Conservation (phyloP, 2,797 vertebrate genomes). For the Pteropus rufus region DNA sequence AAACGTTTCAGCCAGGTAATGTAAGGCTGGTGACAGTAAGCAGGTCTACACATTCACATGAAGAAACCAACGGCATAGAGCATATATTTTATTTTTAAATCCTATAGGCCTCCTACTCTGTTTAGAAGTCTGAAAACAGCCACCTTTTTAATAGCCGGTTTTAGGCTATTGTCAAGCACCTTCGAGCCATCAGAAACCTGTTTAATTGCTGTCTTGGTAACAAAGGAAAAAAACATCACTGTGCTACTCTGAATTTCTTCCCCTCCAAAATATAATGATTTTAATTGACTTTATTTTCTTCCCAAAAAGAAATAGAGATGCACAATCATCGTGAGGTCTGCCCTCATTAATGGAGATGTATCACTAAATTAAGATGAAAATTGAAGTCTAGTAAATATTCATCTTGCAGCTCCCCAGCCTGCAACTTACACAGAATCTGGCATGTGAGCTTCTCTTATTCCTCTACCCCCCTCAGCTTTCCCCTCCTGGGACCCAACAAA, state of each 20-base stretch:
- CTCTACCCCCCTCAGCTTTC: neutral
- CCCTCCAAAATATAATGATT: constrained; percentile 66
- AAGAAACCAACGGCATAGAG: neutral
- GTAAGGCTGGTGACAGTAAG: neutral
- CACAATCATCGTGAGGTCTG: constrained; percentile 70
- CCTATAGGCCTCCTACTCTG: neutral
- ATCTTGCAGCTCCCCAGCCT: neutral
- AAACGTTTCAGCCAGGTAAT: neutral
- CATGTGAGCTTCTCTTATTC: neutral
- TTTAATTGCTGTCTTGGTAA: constrained; percentile 81
- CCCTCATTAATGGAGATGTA: constrained; percentile 58
- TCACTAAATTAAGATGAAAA: constrained; percentile 61
- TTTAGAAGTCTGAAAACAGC: constrained; percentile 54
- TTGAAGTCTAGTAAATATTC: constrained; percentile 42
- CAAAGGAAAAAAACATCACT: constrained; percentile 77
- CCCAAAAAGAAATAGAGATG: constrained; percentile 62
- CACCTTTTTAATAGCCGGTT: constrained; percentile 69
- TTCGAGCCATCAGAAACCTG: constrained; percentile 79
- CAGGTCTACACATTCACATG: neutral
- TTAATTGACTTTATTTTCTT: constrained; percentile 77
- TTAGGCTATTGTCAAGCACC: constrained; percentile 65
- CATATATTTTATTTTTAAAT: neutral
- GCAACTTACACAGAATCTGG: neutral
- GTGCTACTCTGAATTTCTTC: constrained; percentile 69
- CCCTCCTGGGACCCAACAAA: constrained; percentile 49